phyloP scores from a whole-genome alignment of 2,113 vertebrate species.

The Ondatra zibethicus region DNA sequence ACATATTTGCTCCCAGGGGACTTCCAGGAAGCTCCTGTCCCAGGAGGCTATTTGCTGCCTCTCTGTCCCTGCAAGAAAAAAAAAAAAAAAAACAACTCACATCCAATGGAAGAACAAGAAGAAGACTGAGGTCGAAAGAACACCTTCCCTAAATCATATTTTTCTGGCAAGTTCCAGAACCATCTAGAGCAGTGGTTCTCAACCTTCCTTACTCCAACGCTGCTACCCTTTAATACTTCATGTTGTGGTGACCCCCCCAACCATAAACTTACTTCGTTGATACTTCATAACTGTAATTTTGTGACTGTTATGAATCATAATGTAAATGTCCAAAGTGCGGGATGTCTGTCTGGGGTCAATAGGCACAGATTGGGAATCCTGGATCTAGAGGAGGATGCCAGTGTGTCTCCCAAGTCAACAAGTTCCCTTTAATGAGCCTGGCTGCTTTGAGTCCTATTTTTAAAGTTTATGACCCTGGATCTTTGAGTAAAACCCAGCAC shows the following conservation, averaged over 20 bases:
- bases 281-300: not conserved
- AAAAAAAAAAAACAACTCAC: not conserved
- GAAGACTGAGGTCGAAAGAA: not conserved
- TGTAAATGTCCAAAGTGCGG: not conserved
- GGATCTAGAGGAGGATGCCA: not conserved
- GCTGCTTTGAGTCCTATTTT: conserved; percentile 76
- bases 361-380: not conserved
- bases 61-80: not conserved
- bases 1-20: not conserved
- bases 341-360: not conserved
- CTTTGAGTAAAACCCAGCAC: conserved; percentile 34
- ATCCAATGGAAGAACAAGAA: not conserved
- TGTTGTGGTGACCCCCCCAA: not conserved
- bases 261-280: not conserved
- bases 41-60: not conserved
- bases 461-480: conserved; percentile 76
- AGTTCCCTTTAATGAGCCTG: conserved; percentile 54
- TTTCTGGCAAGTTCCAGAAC: conserved; percentile 44
- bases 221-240: not conserved
- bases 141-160: fast-evolving
- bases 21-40: not conserved
- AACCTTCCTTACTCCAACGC: not conserved
- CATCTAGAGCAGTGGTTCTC: not conserved
- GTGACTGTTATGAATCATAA: not conserved
- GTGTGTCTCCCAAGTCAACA: conserved; percentile 27